phyloP scores from a whole-genome alignment of 2,113 vertebrate species.

The Lipotes vexillifer region DNA sequence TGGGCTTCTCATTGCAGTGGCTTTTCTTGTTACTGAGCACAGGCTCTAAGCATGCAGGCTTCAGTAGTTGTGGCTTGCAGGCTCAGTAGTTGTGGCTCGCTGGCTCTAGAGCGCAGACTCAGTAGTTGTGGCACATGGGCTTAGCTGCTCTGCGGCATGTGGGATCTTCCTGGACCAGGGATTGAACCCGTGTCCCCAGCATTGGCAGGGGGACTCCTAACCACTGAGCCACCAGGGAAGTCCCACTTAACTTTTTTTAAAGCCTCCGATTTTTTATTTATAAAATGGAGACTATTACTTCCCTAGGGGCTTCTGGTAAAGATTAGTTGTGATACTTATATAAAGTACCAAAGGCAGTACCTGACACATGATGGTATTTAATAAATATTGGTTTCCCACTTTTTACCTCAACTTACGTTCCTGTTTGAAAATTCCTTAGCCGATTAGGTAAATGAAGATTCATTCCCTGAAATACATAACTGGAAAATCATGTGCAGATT shows the following conservation, averaged over 20 bases:
- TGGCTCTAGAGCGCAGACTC: no score
- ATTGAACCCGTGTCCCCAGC: no score
- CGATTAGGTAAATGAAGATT: neutral
- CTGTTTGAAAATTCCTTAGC: neutral
- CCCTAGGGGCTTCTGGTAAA: neutral
- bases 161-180: no score
- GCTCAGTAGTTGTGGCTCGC: no score
- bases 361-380: neutral
- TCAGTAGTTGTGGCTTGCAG: no score
- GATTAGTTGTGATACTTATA: neutral
- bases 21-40: no score
- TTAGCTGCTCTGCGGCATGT: no score
- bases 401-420: neutral
- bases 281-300: neutral
- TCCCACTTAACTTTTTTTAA: neutral
- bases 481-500: neutral
- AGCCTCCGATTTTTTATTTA: neutral
- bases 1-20: no score
- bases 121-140: no score
- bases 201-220: no score
- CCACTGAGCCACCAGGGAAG: no score
- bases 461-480: neutral
- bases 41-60: rapidly evolving
- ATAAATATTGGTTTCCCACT: neutral
- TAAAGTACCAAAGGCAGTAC: neutral